These are phyloP conservation scores for Zaprionus tsacasi DNA, from an alignment of 1,140 invertebrate species.

Conservation along the genomic window DNA sequence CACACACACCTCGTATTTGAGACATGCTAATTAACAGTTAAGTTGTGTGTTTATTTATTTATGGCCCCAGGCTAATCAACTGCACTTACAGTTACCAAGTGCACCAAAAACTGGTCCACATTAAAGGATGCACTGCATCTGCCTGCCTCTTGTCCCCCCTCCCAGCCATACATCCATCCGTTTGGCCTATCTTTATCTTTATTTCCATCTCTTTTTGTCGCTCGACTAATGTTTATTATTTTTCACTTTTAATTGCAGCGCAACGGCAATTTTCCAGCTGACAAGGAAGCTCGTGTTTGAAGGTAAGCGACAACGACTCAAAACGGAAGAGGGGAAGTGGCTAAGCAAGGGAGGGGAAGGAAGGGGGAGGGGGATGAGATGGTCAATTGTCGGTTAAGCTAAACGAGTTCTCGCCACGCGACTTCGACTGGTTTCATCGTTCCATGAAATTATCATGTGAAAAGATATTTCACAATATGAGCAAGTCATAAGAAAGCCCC, in stretches of 20 bases:
- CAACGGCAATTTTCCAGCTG: conserved; percentile 51
- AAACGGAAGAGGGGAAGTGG: neutral
- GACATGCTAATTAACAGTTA: conserved; percentile 56
- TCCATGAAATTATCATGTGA: conserved; percentile 43
- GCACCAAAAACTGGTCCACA: conserved; percentile 45
- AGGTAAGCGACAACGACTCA: conserved; percentile 45
- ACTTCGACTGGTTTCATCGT: conserved; percentile 30
- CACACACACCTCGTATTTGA: conserved; percentile 14
- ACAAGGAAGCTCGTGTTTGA: conserved; percentile 57
- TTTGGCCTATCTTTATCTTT: conserved; percentile 2
- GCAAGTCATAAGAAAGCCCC: conserved; percentile 38
- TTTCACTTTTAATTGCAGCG: conserved; percentile 66
- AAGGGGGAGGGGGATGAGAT: conserved; percentile 5
- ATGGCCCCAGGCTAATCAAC: conserved; percentile 48
- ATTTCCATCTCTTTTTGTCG: conserved; percentile 21
- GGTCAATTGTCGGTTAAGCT: conserved; percentile 30
- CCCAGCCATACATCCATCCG: neutral
- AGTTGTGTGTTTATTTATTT: conserved; percentile 52
- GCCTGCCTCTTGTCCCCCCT: too few relatives aligned
- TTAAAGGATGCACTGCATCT: conserved; percentile 52
- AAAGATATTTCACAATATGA: conserved; percentile 55
- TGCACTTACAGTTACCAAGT: conserved; percentile 51
- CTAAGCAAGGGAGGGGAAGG: neutral
- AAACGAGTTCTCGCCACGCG: conserved; percentile 45
- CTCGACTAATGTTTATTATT: conserved; percentile 58